A percentile compares a stretch with the other conserved stretches of the same genome.
Evolutionary conservation across 2,797 vertebrate genomes (phyloP).

Genomic region (Xiphorhynchus erythropygius): DNA sequence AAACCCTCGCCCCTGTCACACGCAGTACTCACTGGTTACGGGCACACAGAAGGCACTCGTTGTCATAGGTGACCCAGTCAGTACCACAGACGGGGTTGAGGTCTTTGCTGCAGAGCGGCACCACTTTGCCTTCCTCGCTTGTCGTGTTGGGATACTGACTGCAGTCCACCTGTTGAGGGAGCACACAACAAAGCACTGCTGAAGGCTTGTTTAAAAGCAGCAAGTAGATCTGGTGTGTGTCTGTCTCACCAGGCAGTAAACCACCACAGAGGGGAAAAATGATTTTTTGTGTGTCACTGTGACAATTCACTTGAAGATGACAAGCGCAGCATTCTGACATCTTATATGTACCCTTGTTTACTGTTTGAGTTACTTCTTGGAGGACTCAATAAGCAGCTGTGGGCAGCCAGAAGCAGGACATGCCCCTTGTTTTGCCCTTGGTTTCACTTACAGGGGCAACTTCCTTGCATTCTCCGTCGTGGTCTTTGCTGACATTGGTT

Average conservation of each 20-base stretch:
- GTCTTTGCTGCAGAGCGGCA: neutral
- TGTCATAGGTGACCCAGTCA: neutral
- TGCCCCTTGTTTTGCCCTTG: neutral
- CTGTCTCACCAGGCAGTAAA: neutral
- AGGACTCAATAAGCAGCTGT: neutral
- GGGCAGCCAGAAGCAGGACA: neutral
- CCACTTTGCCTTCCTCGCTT: conserved; percentile 3
- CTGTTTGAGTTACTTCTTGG: neutral
- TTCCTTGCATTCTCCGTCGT: conserved; percentile 37
- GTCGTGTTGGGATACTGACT: conserved; percentile 36
- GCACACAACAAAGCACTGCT: neutral
- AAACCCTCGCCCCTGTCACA: neutral
- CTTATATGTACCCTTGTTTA: neutral
- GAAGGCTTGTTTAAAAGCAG: neutral
- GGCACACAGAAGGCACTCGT: conserved; percentile 19
- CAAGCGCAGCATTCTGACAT: neutral
- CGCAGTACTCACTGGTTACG: neutral
- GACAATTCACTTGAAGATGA: neutral
- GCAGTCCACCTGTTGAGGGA: conserved; percentile 35
- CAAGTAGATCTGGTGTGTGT: neutral
- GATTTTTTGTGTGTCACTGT: neutral
- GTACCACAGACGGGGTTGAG: neutral
- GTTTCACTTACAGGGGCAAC: conserved; percentile 30
- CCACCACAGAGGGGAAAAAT: neutral
- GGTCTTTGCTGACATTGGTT: conserved; percentile 46